Evolutionary conservation across 1,140 invertebrate genomes (phyloP).

Genomic region (Bombus pyrosoma): DNA sequence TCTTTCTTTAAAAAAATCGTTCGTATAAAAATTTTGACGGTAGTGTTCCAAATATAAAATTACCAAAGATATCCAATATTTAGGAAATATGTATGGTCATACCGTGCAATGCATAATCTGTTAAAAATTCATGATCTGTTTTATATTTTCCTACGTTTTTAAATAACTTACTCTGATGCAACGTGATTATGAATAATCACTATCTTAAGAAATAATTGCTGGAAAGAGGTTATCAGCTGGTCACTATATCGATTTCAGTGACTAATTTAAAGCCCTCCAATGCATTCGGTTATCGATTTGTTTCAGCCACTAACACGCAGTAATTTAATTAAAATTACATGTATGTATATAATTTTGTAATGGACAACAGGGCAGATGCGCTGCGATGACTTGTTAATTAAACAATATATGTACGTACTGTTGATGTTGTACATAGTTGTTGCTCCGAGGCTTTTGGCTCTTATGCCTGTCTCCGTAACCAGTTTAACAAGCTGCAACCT

Average conservation of each 20-base stretch:
- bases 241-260: background rate
- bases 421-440: background rate
- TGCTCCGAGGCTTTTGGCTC: background rate
- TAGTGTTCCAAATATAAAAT: background rate
- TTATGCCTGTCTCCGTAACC: background rate
- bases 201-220: background rate
- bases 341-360: background rate
- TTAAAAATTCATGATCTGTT: background rate
- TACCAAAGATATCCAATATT: background rate
- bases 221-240: background rate
- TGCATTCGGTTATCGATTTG: background rate
- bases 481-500: background rate
- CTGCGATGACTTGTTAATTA: background rate
- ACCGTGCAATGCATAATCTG: background rate
- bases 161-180: background rate
- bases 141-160: background rate
- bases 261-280: background rate
- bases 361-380: background rate
- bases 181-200: background rate
- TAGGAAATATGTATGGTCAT: background rate
- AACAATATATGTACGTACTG: background rate
- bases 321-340: slow-evolving; percentile 16
- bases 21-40: background rate
- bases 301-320: background rate
- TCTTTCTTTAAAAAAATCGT: background rate